Base-by-base conservation (phyloP, 2,113 vertebrate genomes). In the Thinocorus orbignyianus region DNA sequence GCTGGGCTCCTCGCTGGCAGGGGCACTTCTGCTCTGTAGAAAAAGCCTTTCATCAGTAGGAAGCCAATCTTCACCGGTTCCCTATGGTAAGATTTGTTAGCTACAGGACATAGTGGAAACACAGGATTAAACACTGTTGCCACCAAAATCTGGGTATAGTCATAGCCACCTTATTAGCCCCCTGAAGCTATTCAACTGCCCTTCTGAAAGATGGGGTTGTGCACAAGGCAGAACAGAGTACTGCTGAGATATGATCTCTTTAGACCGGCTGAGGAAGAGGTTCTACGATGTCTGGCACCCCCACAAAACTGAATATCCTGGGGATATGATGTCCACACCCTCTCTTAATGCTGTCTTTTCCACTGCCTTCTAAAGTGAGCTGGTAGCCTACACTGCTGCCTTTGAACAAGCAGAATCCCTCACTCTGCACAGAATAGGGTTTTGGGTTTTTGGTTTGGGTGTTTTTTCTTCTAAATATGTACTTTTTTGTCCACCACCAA, bases 41-140 rank as follows among this genome's bases (percentile, higher is more conserved):
- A 76, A 83, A 73, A 88, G 39, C 41, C 46, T 92, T 81, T 68
- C 61, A 77, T 62, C 54, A 49, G 35, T 17, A 57, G 64, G 24
- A 81, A 78, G 37, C 22, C 0, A 0, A 39, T 52, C 73, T 73
- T 58, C 55, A 64, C 42, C 0, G 0, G 52, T 52, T 62, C 58
- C 58, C 46, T 70, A 16, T 58, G 78, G 65, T 6, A 87, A 39
- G 0, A 0, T 51, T 83, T 65, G 28, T 80, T 31, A 70, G 33
- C 28, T 68, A 64, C 4, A 30, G 68, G 46, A n/a, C 46, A 52
- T 22, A 7, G 17, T 10, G 15, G 71, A 83, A 91, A 64, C 49
- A 62, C 13, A 42, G 35, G 46, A 58, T 60, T 51, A 88, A 66
- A 80, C 65, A 12, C n/a, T 83, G 23, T 11, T 60, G 71, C 37